A percentile compares a stretch with the other conserved stretches of the same genome.
Conservation (phyloP, 2,797 vertebrate genomes). For the Meda fulgida region DNA sequence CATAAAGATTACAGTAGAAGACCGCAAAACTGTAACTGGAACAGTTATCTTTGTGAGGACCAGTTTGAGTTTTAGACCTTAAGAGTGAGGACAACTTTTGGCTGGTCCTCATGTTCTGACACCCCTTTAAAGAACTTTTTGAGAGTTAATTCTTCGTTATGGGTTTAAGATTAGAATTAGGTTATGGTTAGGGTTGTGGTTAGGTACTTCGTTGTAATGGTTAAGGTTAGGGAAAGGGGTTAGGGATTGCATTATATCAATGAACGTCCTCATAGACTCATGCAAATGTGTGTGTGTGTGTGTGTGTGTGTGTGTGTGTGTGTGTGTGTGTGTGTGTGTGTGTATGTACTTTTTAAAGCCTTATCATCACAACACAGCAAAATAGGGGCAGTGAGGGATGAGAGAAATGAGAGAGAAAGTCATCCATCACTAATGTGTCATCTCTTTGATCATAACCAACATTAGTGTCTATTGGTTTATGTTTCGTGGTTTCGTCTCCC, state of each 20-base stretch:
- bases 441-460: conserved; percentile 22
- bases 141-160: neutral
- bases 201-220: too few species aligned
- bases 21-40: conserved; percentile 51
- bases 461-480: neutral
- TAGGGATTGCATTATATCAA: neutral
- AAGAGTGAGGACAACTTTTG: neutral
- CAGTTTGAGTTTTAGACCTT: neutral
- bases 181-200: neutral
- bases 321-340: neutral
- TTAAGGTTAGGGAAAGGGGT: neutral
- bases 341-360: conserved; percentile 52
- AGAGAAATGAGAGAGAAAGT: conserved; percentile 14
- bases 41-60: neutral
- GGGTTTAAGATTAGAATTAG: neutral
- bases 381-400: conserved; percentile 12
- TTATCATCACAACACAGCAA: conserved; percentile 52
- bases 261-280: neutral
- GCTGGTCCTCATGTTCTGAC: neutral
- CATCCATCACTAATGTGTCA: conserved; percentile 40
- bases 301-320: neutral
- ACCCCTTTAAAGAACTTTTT: neutral
- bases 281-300: conserved; percentile 28
- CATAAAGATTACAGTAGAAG: conserved; percentile 48
- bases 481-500: neutral